A percentile compares a stretch with the other conserved stretches of the same genome.
These are phyloP conservation scores for Brotula barbata DNA, from an alignment of 2,797 vertebrate species.

Conservation along the genomic window DNA sequence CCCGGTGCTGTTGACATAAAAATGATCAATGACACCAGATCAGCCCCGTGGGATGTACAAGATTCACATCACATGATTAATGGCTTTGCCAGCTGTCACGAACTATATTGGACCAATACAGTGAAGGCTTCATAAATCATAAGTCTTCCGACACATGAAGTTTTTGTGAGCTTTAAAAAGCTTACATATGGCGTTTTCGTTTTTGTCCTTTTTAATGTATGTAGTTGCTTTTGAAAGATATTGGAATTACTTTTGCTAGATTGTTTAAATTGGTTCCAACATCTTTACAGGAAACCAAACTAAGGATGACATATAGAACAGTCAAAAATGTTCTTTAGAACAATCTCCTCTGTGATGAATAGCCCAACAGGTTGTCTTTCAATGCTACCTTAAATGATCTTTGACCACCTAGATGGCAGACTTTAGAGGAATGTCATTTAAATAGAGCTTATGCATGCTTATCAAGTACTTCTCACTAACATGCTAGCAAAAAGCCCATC, in stretches of 20 bases:
- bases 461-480: too few species aligned
- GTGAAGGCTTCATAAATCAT: constrained; percentile 79
- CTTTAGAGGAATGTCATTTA: constrained; percentile 43
- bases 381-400: constrained; percentile 57
- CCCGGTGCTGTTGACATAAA: constrained; percentile 64
- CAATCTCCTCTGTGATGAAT: constrained; percentile 53
- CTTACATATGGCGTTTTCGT: constrained; percentile 31
- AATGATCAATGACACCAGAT: constrained; percentile 77
- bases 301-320: constrained; percentile 65
- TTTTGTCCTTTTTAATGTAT: constrained; percentile 20
- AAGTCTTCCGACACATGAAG: constrained; percentile 66
- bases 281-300: constrained; percentile 27
- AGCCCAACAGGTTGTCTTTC: constrained; percentile 61
- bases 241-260: constrained; percentile 22
- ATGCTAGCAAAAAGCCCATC: too few species aligned
- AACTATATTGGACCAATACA: constrained; percentile 71
- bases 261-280: not conserved
- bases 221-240: constrained; percentile 10
- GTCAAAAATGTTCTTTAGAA: constrained; percentile 48
- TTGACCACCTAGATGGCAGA: constrained; percentile 43
- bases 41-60: constrained; percentile 69
- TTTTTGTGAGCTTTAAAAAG: constrained; percentile 60
- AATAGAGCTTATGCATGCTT: constrained; percentile 35
- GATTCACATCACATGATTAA: constrained; percentile 77
- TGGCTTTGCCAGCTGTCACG: constrained; percentile 74